phyloP scores from a whole-genome alignment of 1,140 invertebrate genomes.

The Drosophila oshimai region DNA sequence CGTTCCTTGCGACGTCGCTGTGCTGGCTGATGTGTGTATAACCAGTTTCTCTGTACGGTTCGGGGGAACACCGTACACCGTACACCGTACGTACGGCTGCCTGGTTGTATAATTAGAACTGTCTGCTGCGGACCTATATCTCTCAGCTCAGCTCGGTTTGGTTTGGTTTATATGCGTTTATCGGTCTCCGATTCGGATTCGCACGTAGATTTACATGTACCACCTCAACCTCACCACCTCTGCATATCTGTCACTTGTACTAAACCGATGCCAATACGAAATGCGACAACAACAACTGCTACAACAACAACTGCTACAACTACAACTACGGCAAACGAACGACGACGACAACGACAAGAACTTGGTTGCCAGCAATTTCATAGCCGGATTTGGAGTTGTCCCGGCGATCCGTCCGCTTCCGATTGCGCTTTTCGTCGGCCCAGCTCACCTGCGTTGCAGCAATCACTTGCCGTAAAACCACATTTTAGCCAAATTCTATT shows the following conservation, averaged over 20 bases:
- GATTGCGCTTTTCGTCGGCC: constrained; percentile 14
- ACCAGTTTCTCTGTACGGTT: constrained; percentile 77
- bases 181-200: constrained; percentile 42
- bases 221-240: constrained; percentile 22
- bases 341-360: constrained; percentile 10
- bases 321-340: constrained; percentile 41
- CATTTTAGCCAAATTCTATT: constrained; percentile 61
- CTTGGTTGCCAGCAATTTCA: constrained; percentile 5
- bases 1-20: constrained; percentile 41
- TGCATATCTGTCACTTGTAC: constrained; percentile 8
- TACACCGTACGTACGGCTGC: constrained; percentile 55
- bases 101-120: constrained; percentile 75
- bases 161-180: constrained; percentile 4
- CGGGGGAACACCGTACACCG: too few relatives aligned
- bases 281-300: constrained; percentile 57
- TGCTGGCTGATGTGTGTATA: constrained; percentile 75
- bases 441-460: constrained; percentile 23
- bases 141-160: constrained; percentile 46
- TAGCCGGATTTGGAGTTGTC: constrained; percentile 14
- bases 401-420: constrained; percentile 1
- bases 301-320: constrained; percentile 49
- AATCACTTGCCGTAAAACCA: constrained; percentile 46
- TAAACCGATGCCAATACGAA: constrained; percentile 51
- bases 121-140: constrained; percentile 34
- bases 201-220: constrained; percentile 54